Percentiles rank a stretch among this genome's conserved stretches.
Conservation (phyloP, 2,113 vertebrate species). For the Dasyprocta punctata region DNA sequence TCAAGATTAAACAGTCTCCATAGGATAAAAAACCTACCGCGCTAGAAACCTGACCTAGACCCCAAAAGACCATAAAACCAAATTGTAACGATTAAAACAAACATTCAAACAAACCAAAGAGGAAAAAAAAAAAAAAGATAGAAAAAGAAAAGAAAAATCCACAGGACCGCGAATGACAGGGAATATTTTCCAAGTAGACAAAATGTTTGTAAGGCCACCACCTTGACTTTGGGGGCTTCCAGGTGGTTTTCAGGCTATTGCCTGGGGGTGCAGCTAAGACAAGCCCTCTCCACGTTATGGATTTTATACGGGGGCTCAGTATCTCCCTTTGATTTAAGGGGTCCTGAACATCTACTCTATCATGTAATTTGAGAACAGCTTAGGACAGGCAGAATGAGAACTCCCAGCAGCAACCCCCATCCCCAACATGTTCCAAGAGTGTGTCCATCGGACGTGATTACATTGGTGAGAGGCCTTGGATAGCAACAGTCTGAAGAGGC, state of each 20-base stretch:
- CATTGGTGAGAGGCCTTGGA: background rate
- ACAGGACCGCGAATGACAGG: too few relatives aligned
- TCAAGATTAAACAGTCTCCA: background rate
- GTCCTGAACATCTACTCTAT: background rate
- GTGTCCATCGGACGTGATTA: background rate
- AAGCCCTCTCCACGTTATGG: background rate
- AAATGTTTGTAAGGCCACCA: background rate
- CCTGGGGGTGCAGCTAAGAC: background rate
- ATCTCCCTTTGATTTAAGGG: background rate
- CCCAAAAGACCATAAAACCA: background rate
- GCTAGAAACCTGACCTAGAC: background rate
- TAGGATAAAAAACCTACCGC: background rate
- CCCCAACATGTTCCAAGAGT: background rate
- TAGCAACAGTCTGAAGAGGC: background rate
- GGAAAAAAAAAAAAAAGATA: background rate
- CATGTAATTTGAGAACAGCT: background rate
- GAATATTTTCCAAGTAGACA: background rate
- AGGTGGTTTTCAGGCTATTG: too few relatives aligned
- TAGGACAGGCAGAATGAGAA: background rate
- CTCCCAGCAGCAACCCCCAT: accelerated
- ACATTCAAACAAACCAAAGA: background rate
- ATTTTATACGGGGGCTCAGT: background rate
- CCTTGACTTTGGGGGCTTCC: background rate
- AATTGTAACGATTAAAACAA: background rate
- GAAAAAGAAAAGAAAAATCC: background rate